Conservation (phyloP, 2,888 invertebrate species). For the Calameuta pallipes region DNA sequence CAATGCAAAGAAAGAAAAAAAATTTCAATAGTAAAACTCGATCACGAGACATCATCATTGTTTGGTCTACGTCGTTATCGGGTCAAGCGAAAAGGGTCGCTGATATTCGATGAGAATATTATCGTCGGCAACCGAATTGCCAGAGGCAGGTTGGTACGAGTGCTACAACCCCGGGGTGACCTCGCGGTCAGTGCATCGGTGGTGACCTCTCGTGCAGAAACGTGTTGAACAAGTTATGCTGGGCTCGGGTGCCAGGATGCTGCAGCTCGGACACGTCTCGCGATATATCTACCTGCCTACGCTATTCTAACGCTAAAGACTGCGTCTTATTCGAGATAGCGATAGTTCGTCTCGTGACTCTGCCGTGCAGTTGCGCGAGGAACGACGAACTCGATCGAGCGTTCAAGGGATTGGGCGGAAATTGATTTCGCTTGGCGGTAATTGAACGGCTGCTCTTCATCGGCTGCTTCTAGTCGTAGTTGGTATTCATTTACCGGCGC, state of each 20-base stretch:
- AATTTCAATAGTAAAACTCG: neutral
- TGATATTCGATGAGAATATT: neutral
- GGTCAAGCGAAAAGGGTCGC: neutral
- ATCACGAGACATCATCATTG: neutral
- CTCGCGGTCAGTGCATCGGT: constrained; percentile 50
- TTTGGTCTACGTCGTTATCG: neutral
- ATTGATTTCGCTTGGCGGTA: constrained; percentile 26
- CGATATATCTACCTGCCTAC: neutral
- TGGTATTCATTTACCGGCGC: neutral
- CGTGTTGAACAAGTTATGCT: constrained; percentile 59
- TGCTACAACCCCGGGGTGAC: constrained; percentile 37
- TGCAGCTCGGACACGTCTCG: neutral
- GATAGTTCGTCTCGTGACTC: constrained; percentile 14
- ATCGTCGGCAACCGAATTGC: constrained; percentile 45
- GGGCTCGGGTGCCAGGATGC: constrained; percentile 22
- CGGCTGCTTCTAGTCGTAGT: neutral
- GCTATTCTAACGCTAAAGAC: constrained; percentile 22
- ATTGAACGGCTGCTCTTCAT: neutral
- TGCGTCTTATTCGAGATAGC: constrained; percentile 32
- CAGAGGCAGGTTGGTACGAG: constrained; percentile 49
- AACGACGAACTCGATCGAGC: constrained; percentile 29
- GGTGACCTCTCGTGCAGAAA: constrained; percentile 55
- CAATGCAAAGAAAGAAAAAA: neutral
- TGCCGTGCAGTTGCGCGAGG: constrained; percentile 15
- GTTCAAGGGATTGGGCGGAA: constrained; percentile 30